These are phyloP conservation scores for Vireo griseus DNA, from an alignment of 2,797 vertebrate genomes.

Conservation along the genomic window DNA sequence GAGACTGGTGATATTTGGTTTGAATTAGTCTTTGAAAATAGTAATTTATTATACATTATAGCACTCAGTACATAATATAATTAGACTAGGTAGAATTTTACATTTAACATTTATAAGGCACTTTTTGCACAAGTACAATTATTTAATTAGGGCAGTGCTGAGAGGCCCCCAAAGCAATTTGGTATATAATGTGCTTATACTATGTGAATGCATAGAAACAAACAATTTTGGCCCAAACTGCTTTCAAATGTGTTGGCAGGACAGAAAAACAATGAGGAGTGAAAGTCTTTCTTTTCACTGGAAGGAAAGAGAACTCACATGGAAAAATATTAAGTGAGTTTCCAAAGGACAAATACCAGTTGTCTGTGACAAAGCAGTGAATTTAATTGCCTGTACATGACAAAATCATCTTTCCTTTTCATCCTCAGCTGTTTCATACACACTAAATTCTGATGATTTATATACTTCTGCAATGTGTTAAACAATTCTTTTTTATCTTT, in stretches of 20 bases:
- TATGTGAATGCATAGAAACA: not conserved
- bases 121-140: not conserved
- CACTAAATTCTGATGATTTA: not conserved
- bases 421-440: not conserved
- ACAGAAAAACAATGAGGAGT: not conserved
- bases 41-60: not conserved
- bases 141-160: not conserved
- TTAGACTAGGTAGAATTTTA: not conserved
- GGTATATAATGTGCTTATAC: not conserved
- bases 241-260: not conserved
- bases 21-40: slow-evolving; percentile 1
- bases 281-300: not conserved
- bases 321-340: not conserved
- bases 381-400: not conserved
- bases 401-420: not conserved
- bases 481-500: slow-evolving; percentile 10
- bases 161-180: not conserved
- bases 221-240: not conserved
- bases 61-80: not conserved
- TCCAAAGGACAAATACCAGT: not conserved
- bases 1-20: not conserved
- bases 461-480: not conserved
- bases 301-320: not conserved
- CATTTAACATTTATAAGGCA: slow-evolving; percentile 9
- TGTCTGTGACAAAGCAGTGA: not conserved